phyloP scores from a whole-genome alignment of 2,888 invertebrate species.

The Ceriagrion tenellum region DNA sequence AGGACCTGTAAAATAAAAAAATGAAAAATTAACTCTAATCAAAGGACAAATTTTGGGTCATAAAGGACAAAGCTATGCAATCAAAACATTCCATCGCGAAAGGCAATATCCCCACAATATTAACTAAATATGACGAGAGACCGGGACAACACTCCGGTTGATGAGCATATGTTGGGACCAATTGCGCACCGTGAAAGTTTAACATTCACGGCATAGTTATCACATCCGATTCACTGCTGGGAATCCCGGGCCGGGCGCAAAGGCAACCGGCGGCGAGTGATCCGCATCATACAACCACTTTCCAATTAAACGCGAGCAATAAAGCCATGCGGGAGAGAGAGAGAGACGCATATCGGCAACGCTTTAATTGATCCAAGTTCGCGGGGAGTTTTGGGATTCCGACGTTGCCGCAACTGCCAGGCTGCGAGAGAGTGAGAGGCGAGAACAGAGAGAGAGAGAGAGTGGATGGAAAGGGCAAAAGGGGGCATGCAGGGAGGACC shows the following conservation, averaged over 20 bases:
- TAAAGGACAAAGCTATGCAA: not conserved
- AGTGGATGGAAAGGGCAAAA: not conserved
- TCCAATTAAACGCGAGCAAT: conserved; percentile 30
- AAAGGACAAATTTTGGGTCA: not conserved
- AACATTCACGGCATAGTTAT: conserved; percentile 27
- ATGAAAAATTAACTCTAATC: not conserved
- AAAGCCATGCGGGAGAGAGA: not conserved
- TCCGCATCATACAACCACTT: not conserved
- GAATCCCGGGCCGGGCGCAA: not conserved
- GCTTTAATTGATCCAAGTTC: conserved; percentile 36
- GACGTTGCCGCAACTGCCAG: not conserved
- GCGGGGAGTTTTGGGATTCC: conserved; percentile 28
- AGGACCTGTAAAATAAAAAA: not conserved
- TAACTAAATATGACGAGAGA: not conserved
- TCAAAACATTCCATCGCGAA: not conserved
- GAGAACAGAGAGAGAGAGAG: not conserved
- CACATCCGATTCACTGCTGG: not conserved
- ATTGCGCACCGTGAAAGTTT: not conserved
- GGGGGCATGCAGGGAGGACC: not conserved
- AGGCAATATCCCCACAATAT: not conserved
- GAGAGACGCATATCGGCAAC: conserved; percentile 8
- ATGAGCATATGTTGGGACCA: not conserved
- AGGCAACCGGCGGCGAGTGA: not conserved
- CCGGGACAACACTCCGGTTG: not conserved
- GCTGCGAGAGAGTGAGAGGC: not conserved